Evolutionary conservation across 2,888 invertebrate species (phyloP), one percentile per base, ranked within the genome.

Genomic region (Ophion slaviceki): DNA sequence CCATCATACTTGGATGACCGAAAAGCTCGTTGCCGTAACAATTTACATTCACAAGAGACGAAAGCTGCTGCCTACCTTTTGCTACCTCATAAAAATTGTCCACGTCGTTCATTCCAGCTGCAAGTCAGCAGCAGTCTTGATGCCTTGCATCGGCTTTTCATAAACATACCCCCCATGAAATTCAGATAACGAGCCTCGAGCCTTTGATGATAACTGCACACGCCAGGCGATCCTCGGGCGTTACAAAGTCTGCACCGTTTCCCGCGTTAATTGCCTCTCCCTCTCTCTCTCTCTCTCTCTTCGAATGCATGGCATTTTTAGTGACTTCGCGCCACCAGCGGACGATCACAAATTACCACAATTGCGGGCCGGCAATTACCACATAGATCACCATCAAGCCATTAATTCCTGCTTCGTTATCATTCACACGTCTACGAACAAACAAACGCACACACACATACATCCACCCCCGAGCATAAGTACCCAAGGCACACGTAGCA

Each of bases 391-490:
- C 36, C 53, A 80, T 66, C 45, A 47, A 59, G 59, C 62, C 66
- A 40, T 57, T 72, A 64, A 80, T 80, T 80, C 64, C 64, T 17
- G 53, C 57, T 72, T 72, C 57, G 80, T 72, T 80, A 80, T 53
- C 24, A 64, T 53, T 45, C 24, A 57, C n/a, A 57, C 40, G 68
- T 68, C 10, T 17, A 32, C 66, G 17, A n/a, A 32, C 28, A 64
- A 64, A 32, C 32, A 64, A 28, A 3, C 32, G 10, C 72, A 40
- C 10, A 36, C n/a, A 64, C 32, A 32, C 40, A n/a, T 4, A 4
- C 32, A 32, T 32, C 17, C 40, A 11, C 28, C 62, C 53, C 62
- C 47, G 11, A 17, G 53, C 11, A 28, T 36, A 17, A 24, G 32
- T 2, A 10, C 6, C 14, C 17, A 71, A 47, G 40, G 24, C 57